phyloP scores from a whole-genome alignment of 2,888 invertebrate species.

The Seira musarum region DNA sequence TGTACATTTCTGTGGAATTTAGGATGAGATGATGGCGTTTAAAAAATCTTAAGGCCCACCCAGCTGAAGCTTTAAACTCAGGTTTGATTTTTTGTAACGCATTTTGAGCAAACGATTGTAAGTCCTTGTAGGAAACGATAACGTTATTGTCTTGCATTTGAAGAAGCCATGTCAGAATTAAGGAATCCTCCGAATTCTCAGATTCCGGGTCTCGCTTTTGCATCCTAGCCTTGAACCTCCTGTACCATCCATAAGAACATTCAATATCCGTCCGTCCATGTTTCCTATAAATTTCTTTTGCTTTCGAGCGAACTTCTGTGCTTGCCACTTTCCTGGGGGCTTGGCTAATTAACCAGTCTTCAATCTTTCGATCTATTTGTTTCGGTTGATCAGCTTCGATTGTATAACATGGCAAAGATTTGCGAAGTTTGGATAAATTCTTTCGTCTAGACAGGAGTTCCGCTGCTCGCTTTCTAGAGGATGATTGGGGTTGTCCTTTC shows the following conservation, averaged over 20 bases:
- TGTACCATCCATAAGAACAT: slow-evolving; percentile 71
- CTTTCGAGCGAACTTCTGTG: slow-evolving; percentile 70
- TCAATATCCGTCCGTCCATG: slow-evolving; percentile 69
- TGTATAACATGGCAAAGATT: slow-evolving; percentile 4
- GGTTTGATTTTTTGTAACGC: slow-evolving; percentile 52
- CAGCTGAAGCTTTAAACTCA: slow-evolving; percentile 70
- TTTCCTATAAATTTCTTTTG: slow-evolving; percentile 68
- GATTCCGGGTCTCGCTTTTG: background rate
- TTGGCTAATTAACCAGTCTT: slow-evolving; percentile 57
- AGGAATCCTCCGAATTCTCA: slow-evolving; percentile 51
- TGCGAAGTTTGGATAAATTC: slow-evolving; percentile 29
- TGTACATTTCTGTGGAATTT: slow-evolving; percentile 65
- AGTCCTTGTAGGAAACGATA: slow-evolving; percentile 69
- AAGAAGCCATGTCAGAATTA: slow-evolving; percentile 70
- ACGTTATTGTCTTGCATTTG: slow-evolving; percentile 70
- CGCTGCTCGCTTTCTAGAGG: background rate
- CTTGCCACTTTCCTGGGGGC: slow-evolving; percentile 56
- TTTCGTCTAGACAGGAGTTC: slow-evolving; percentile 17
- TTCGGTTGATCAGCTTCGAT: background rate
- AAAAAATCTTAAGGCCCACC: slow-evolving; percentile 71
- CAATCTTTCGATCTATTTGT: slow-evolving; percentile 51
- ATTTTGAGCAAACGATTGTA: slow-evolving; percentile 69
- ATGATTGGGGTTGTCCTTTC: slow-evolving; percentile 15
- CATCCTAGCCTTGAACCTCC: slow-evolving; percentile 70
- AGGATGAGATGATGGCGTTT: slow-evolving; percentile 70